Evolutionary conservation across 2,113 vertebrate genomes (phyloP).

Genomic region (Laterallus jamaicensis): DNA sequence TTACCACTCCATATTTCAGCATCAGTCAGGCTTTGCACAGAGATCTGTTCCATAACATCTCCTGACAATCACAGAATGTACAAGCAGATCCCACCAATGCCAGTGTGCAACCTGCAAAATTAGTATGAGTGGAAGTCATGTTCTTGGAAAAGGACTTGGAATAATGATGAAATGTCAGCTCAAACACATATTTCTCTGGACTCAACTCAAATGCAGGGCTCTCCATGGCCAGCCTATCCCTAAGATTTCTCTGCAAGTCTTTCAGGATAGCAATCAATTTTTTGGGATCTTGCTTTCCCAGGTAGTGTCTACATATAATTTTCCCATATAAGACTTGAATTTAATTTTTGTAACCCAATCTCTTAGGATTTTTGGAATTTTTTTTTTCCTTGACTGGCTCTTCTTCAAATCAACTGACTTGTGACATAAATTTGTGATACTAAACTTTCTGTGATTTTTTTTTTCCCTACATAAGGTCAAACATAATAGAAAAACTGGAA

Average conservation of each 20-base stretch:
- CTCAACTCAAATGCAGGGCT: not conserved
- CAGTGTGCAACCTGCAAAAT: not conserved
- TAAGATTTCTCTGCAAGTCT: not conserved
- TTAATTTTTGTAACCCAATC: not conserved
- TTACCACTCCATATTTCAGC: not conserved
- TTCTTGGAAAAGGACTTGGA: not conserved
- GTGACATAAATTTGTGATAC: not conserved
- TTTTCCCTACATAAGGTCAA: constrained; percentile 12
- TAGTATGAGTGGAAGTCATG: not conserved
- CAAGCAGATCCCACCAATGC: constrained; percentile 2
- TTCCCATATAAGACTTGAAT: not conserved
- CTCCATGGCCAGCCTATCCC: not conserved
- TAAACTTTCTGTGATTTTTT: not conserved
- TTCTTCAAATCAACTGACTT: not conserved
- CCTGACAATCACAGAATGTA: not conserved
- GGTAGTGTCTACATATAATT: not conserved
- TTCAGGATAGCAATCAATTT: not conserved
- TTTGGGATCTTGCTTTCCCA: not conserved
- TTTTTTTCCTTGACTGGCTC: not conserved
- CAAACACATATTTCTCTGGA: not conserved
- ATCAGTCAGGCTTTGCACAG: not conserved
- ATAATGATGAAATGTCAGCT: not conserved
- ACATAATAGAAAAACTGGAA: constrained; percentile 37
- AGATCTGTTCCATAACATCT: not conserved
- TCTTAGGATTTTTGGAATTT: not conserved